Conservation (phyloP, 1,140 invertebrate species). For the Eueides isabella region DNA sequence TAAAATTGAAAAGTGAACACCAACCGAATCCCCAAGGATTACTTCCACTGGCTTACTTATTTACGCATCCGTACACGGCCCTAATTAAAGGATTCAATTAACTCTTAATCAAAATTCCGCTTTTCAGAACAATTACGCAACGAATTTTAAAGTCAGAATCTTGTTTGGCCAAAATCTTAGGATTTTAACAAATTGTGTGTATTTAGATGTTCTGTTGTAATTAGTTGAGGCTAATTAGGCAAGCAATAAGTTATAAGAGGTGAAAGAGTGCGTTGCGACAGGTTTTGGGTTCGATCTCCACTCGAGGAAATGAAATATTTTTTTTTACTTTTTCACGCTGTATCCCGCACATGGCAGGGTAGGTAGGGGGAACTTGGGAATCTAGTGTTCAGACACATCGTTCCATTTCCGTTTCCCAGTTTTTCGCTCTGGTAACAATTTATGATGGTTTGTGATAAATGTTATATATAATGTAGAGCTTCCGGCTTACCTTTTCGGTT, state of each 20-base stretch:
- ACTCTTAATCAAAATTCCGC: slow-evolving; percentile 46
- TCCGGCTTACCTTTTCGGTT: neutral
- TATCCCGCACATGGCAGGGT: too few species aligned
- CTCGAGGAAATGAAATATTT: too few species aligned
- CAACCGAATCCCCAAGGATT: slow-evolving; percentile 37
- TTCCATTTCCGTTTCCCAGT: too few species aligned
- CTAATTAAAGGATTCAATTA: slow-evolving; percentile 55
- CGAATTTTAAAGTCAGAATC: slow-evolving; percentile 22
- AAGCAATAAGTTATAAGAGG: neutral
- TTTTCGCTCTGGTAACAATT: too few species aligned
- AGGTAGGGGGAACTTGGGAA: too few species aligned
- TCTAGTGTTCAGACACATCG: too few species aligned
- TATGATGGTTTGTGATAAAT: neutral
- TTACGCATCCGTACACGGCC: slow-evolving; percentile 45
- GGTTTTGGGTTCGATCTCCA: too few species aligned
- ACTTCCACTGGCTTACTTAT: slow-evolving; percentile 42
- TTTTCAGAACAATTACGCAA: slow-evolving; percentile 25
- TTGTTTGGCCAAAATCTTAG: slow-evolving; percentile 1
- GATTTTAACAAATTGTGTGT: slow-evolving; percentile 7
- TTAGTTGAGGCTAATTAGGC: neutral
- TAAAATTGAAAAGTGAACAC: slow-evolving; percentile 33
- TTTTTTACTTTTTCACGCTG: too few species aligned
- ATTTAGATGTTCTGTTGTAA: neutral
- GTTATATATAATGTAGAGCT: neutral
- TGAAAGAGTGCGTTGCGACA: too few species aligned